Base-by-base conservation (phyloP, 92 coral and sea anemone species). In the Desmophyllum pertusum region DNA sequence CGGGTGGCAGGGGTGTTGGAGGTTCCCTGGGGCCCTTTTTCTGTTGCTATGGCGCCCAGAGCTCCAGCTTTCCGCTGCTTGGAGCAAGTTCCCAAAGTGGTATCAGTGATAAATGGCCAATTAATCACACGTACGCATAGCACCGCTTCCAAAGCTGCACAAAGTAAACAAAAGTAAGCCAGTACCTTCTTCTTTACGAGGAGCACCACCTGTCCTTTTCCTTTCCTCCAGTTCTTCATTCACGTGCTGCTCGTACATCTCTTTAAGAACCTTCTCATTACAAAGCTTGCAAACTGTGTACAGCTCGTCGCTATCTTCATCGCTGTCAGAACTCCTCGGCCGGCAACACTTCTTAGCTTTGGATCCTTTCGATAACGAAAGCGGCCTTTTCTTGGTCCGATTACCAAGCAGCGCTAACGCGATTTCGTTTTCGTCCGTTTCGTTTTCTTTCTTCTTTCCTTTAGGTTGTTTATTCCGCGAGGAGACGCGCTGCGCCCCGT, bases 211-310 rank as follows among this genome's bases (percentile, higher is more conserved):
- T 1, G 17, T 40, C 33, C 66, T 72, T 45, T 64, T 75, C 41
- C 53, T 84, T 11, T 48, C 40, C 66, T 74, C 87, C 70, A 84
- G 35, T 35, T 84, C 87, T 23, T 76, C 75, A 18, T 75, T 76
- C 6, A 39, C 83, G 62, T 84, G 87, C 36, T 75, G 25, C 39
- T 36, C 36, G 36, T 74, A 84, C 37, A 70, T 0, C 63, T 72
- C 87, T 80, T 84, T 84, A 21, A 83, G 81, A 42, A 84, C 62
- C 37, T 46, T 75, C 74, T 84, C 21, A 10, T 62, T 27, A 53
- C 87, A 84, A 5, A 84, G 45, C 50, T 43, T 14, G 68, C 87
- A 84, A 23, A 82, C 70, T 10, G 72, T 73, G 3, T 38, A 40
- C 19, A 21, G 4, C 41, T 82, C 86, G 43, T 82, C 86, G 43